Conservation (phyloP, 1,140 invertebrate genomes). For the Drosophila littoralis region DNA sequence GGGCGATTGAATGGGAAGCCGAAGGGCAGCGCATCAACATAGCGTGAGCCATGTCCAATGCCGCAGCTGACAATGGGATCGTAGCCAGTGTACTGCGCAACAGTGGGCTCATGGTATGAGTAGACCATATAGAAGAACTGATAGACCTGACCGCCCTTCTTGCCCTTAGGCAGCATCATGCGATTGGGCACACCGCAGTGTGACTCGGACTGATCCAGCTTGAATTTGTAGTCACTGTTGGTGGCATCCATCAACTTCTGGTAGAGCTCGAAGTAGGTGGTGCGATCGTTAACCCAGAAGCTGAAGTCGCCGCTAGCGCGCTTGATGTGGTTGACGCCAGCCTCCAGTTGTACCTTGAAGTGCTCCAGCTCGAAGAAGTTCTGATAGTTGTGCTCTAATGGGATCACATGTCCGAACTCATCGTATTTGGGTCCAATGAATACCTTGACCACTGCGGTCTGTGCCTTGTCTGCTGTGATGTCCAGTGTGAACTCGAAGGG, state of each 20-base stretch:
- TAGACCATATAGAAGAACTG: slow-evolving; percentile 88
- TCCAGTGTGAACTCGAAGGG: slow-evolving; percentile 87
- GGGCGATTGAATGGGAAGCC: slow-evolving; percentile 89
- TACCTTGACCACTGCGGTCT: slow-evolving; percentile 85
- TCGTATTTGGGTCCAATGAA: slow-evolving; percentile 87
- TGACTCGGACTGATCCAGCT: slow-evolving; percentile 85
- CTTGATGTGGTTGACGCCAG: slow-evolving; percentile 71
- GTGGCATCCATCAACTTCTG: slow-evolving; percentile 79
- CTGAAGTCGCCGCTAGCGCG: slow-evolving; percentile 73
- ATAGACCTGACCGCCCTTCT: slow-evolving; percentile 87
- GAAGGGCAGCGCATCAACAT: slow-evolving; percentile 85
- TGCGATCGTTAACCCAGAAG: slow-evolving; percentile 77
- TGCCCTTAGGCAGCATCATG: slow-evolving; percentile 89
- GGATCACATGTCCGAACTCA: slow-evolving; percentile 82
- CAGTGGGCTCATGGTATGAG: slow-evolving; percentile 84
- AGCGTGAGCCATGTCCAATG: slow-evolving; percentile 82
- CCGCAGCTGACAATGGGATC: slow-evolving; percentile 79
- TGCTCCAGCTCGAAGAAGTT: slow-evolving; percentile 83
- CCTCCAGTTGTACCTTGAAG: slow-evolving; percentile 72
- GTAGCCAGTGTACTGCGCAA: slow-evolving; percentile 69
- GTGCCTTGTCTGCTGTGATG: slow-evolving; percentile 85
- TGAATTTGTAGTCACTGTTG: slow-evolving; percentile 85
- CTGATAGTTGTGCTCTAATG: slow-evolving; percentile 75
- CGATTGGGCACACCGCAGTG: slow-evolving; percentile 87
- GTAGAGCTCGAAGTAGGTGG: slow-evolving; percentile 79